A percentile compares a stretch with the other conserved stretches of the same genome.
phyloP scores from a whole-genome alignment of 2,888 invertebrate species.

The Heliconius ethilla region DNA sequence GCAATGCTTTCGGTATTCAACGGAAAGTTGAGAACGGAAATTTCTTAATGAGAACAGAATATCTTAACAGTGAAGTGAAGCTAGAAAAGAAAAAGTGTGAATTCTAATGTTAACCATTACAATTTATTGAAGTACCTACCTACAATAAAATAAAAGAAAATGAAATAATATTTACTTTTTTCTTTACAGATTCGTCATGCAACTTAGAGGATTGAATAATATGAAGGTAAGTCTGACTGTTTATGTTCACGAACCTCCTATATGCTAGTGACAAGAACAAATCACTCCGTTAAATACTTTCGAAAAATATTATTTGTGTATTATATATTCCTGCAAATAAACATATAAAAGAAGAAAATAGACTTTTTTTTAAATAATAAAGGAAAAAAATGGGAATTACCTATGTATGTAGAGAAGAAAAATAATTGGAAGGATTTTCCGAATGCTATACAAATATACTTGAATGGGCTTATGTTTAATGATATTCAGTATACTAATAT shows the following conservation, averaged over 20 bases:
- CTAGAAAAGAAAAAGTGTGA: background rate
- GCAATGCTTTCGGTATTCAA: too few relatives aligned
- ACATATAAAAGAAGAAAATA: too few relatives aligned
- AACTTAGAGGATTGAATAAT: constrained; percentile 30
- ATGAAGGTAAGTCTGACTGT: constrained; percentile 36
- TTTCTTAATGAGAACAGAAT: too few relatives aligned
- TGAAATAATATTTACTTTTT: background rate
- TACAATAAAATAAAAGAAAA: background rate
- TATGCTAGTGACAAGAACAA: too few relatives aligned
- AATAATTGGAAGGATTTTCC: too few relatives aligned
- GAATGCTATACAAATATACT: background rate
- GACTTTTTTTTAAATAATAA: too few relatives aligned
- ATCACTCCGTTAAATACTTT: background rate
- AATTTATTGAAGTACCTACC: background rate
- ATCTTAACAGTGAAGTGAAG: too few relatives aligned
- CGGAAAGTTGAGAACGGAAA: too few relatives aligned
- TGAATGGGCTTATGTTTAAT: background rate
- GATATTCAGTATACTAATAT: background rate
- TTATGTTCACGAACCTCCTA: background rate
- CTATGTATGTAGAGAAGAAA: too few relatives aligned
- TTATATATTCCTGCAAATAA: too few relatives aligned
- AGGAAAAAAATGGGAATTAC: too few relatives aligned
- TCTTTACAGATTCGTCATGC: constrained; percentile 38
- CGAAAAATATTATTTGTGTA: too few relatives aligned
- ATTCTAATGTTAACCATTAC: background rate